Conservation (phyloP, 2,888 invertebrate genomes). For the Baccha elongata region DNA sequence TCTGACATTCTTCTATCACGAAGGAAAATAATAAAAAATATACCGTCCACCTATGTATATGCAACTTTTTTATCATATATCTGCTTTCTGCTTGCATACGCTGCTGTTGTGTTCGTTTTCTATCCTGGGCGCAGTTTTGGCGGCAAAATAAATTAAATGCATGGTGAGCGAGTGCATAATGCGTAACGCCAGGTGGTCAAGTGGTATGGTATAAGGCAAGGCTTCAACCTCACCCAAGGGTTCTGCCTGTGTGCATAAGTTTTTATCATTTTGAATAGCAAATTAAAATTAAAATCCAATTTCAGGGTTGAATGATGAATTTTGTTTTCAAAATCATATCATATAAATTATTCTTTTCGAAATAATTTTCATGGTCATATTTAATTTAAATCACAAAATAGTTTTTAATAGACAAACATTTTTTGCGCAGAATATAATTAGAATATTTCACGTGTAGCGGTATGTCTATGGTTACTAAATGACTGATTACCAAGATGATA, state of each 20-base stretch:
- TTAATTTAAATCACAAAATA: no score
- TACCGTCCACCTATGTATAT: no score
- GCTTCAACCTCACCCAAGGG: conserved; percentile 20
- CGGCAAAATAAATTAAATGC: conserved; percentile 7
- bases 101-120: background rate
- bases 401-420: no score
- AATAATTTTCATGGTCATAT: no score
- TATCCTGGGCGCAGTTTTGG: conserved; percentile 29
- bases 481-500: no score
- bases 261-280: background rate
- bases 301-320: conserved; percentile 32
- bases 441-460: no score
- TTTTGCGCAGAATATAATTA: no score
- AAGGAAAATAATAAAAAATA: background rate
- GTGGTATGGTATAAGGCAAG: conserved; percentile 22
- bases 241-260: background rate
- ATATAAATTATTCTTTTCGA: background rate
- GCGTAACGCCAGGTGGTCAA: conserved; percentile 56
- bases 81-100: background rate
- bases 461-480: no score
- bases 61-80: background rate
- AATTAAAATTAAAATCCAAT: conserved; percentile 12
- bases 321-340: no score
- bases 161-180: conserved; percentile 36
- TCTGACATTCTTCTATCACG: conserved; percentile 24